A percentile compares a stretch with the other conserved stretches of the same genome.
phyloP scores from a whole-genome alignment of 2,888 invertebrate genomes.

The Ernsta delagoae region DNA sequence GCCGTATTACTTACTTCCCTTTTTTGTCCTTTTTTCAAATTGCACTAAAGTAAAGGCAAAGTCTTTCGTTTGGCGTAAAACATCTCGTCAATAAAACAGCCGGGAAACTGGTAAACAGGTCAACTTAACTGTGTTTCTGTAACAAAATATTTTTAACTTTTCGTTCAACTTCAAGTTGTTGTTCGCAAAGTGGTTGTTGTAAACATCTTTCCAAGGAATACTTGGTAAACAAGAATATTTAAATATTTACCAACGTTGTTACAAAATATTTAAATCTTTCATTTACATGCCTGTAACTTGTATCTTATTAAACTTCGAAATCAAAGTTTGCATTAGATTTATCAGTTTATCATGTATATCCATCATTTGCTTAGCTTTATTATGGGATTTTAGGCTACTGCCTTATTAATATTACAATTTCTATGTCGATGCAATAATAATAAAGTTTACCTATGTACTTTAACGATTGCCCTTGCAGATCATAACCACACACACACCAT shows the following conservation, averaged over 20 bases:
- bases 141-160: slow-evolving; percentile 1
- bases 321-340: not conserved
- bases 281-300: not conserved
- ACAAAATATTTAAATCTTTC: not conserved
- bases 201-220: not conserved
- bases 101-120: not conserved
- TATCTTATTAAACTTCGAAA: not conserved
- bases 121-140: not conserved
- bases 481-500: too few species aligned
- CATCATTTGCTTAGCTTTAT: too few species aligned
- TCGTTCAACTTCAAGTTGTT: not conserved
- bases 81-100: not conserved
- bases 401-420: too few species aligned
- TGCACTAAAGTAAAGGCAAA: not conserved
- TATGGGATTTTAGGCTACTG: too few species aligned
- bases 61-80: not conserved
- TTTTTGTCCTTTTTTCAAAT: slow-evolving; percentile 22
- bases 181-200: not conserved
- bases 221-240: not conserved
- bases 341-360: too few species aligned
- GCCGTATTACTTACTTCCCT: slow-evolving; percentile 12
- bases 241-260: not conserved
- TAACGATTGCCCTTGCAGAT: too few species aligned
- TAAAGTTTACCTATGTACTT: too few species aligned
- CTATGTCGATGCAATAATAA: too few species aligned